These are phyloP conservation scores for Protonibea diacanthus DNA, from an alignment of 2,797 vertebrate species.

Conservation along the genomic window DNA sequence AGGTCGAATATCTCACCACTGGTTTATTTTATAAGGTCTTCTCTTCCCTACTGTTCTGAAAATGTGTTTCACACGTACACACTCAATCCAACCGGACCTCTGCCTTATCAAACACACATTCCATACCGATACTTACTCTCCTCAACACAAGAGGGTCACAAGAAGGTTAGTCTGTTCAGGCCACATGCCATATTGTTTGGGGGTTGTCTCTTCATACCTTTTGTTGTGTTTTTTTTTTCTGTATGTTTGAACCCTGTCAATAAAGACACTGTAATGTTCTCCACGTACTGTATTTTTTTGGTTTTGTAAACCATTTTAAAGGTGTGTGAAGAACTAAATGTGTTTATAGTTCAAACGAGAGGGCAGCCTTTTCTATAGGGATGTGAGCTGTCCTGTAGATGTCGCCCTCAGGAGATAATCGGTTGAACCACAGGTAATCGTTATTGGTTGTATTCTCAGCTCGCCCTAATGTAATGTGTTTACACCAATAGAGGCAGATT, in stretches of 20 bases:
- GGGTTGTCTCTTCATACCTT: slow-evolving; percentile 29
- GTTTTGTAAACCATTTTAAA: not conserved
- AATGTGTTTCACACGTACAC: slow-evolving; percentile 1
- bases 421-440: not conserved
- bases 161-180: slow-evolving; percentile 21
- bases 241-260: slow-evolving; percentile 74
- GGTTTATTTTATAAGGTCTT: slow-evolving; percentile 4
- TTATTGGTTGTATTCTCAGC: not conserved
- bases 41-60: slow-evolving; percentile 20
- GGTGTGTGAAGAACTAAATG: not conserved
- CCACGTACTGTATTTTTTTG: not conserved
- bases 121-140: slow-evolving; percentile 38
- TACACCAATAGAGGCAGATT: not conserved
- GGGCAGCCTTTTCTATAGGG: too few species aligned
- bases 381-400: slow-evolving; percentile 28
- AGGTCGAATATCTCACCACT: slow-evolving; percentile 4
- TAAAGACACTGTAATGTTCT: slow-evolving; percentile 71
- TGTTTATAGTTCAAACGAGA: not conserved
- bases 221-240: slow-evolving; percentile 62
- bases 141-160: slow-evolving; percentile 8
- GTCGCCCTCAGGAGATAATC: not conserved
- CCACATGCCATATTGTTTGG: slow-evolving; percentile 33
- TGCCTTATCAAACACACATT: slow-evolving; percentile 77
- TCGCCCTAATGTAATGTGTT: not conserved
- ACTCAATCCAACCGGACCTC: slow-evolving; percentile 28